Evolutionary conservation across 2,113 vertebrate species (phyloP).

Genomic region (Tragelaphus scriptus): DNA sequence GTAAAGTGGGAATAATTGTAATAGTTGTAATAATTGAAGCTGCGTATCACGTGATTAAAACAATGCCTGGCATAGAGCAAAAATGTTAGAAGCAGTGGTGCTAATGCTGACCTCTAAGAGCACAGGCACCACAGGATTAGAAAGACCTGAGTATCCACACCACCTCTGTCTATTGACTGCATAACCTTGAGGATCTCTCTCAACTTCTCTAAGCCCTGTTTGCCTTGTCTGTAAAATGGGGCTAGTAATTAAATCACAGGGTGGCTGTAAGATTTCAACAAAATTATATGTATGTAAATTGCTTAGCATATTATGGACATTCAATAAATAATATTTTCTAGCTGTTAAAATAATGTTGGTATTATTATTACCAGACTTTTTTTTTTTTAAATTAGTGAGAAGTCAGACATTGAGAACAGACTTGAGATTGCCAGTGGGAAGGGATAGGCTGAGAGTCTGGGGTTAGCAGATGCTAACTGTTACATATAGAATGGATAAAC

Average conservation of each 20-base stretch:
- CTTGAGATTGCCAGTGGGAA: neutral
- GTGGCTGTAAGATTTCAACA: neutral
- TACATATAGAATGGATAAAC: neutral
- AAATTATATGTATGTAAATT: neutral
- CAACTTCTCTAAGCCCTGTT: neutral
- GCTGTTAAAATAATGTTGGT: conserved; percentile 6
- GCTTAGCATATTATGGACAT: neutral
- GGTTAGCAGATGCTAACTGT: neutral
- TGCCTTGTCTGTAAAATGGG: neutral
- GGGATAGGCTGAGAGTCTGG: neutral
- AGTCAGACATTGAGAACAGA: neutral
- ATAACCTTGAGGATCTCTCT: neutral
- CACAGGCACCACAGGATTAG: neutral
- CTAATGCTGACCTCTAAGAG: neutral
- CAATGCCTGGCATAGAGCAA: neutral
- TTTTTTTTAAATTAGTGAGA: neutral
- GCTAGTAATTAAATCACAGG: neutral
- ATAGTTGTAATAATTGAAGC: neutral
- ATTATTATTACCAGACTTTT: conserved; percentile 1
- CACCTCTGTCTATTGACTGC: neutral
- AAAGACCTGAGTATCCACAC: neutral
- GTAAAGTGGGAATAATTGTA: neutral
- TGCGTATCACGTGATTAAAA: neutral
- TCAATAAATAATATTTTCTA: neutral
- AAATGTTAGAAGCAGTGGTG: neutral